Conservation (phyloP, 2,888 invertebrate species). For the Papilio protenor region DNA sequence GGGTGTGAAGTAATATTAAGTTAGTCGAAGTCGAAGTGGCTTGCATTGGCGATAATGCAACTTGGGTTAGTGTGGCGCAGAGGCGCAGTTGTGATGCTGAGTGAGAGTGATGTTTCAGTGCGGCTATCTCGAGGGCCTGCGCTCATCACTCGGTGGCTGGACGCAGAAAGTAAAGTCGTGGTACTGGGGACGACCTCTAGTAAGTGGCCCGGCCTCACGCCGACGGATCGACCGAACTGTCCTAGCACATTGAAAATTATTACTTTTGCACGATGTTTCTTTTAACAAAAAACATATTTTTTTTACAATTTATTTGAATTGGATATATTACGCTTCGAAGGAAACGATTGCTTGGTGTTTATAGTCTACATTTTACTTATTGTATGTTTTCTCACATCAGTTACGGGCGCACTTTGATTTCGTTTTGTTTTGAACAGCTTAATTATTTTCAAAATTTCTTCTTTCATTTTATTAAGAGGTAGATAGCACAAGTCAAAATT, state of each 20-base stretch:
- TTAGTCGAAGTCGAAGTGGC: neutral
- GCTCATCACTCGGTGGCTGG: slow-evolving; percentile 97
- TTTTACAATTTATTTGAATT: slow-evolving; percentile 54
- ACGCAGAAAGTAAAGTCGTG: slow-evolving; percentile 98
- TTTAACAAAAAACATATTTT: slow-evolving; percentile 60
- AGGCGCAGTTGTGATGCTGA: slow-evolving; percentile 68
- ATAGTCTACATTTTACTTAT: slow-evolving; percentile 59
- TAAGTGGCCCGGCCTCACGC: slow-evolving; percentile 88
- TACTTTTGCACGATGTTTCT: slow-evolving; percentile 78
- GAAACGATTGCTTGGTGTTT: slow-evolving; percentile 79
- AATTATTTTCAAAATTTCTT: slow-evolving; percentile 58
- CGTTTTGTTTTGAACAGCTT: slow-evolving; percentile 67
- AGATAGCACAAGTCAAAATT: slow-evolving; percentile 54
- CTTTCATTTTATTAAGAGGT: slow-evolving; percentile 57
- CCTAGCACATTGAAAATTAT: slow-evolving; percentile 81
- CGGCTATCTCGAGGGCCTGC: slow-evolving; percentile 96
- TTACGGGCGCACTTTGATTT: slow-evolving; percentile 79
- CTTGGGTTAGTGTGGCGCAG: slow-evolving; percentile 48
- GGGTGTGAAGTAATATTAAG: neutral
- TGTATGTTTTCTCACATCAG: slow-evolving; percentile 74
- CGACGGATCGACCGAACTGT: slow-evolving; percentile 75
- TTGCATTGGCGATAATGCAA: slow-evolving; percentile 33
- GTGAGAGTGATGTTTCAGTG: slow-evolving; percentile 89
- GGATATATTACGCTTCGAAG: slow-evolving; percentile 77
- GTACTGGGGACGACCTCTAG: slow-evolving; percentile 98